A percentile compares a stretch with the other conserved stretches of the same genome.
These are phyloP conservation scores for Seriola aureovittata DNA, from an alignment of 2,113 vertebrate genomes.

Conservation along the genomic window DNA sequence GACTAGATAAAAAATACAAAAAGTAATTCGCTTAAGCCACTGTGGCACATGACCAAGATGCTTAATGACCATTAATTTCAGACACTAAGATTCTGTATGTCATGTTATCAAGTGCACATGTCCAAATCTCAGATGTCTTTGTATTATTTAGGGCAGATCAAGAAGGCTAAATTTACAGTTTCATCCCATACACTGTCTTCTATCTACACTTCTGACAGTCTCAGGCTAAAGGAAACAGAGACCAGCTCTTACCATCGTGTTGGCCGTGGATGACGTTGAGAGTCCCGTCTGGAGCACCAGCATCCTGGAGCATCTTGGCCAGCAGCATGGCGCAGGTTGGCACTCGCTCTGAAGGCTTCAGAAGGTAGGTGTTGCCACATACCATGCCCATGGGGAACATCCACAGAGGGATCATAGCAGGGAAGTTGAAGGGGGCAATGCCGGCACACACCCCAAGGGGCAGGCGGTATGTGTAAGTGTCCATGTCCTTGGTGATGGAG, in stretches of 20 bases:
- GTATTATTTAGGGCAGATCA: too few species aligned
- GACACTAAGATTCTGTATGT: not conserved
- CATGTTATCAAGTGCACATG: not conserved
- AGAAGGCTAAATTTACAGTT: not conserved
- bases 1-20: too few species aligned
- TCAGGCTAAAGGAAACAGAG: not conserved
- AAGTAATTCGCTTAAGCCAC: too few species aligned
- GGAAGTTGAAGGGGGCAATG: conserved; percentile 97
- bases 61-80: not conserved
- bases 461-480: conserved; percentile 93
- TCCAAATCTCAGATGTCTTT: not conserved
- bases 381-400: conserved; percentile 99
- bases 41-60: too few species aligned
- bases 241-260: conserved; percentile 86
- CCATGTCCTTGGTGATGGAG: conserved; percentile 98
- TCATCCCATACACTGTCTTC: not conserved
- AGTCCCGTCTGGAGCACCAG: conserved; percentile 93
- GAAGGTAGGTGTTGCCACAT: conserved; percentile 95
- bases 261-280: conserved; percentile 96
- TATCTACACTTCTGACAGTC: not conserved
- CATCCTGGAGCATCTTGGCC: conserved; percentile 93
- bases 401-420: conserved; percentile 99
- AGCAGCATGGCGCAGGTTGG: conserved; percentile 95
- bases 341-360: conserved; percentile 97
- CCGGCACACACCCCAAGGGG: conserved; percentile 96